Conservation (phyloP, 2,113 vertebrate species). For the Silurus asotus region DNA sequence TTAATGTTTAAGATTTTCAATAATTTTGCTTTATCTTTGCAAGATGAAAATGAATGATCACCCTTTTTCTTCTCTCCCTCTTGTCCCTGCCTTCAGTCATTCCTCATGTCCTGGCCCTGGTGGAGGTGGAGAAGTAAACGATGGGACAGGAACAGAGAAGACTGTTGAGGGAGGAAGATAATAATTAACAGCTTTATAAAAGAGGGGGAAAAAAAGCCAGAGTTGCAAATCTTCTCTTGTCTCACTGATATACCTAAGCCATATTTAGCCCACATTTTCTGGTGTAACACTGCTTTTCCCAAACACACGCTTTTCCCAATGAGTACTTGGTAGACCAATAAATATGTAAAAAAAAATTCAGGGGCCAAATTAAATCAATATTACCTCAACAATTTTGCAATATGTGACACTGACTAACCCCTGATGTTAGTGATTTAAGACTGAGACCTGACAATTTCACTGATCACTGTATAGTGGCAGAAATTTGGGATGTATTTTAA, state of each 20-base stretch:
- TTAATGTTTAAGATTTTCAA: neutral
- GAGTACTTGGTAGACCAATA: neutral
- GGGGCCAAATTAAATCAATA: neutral
- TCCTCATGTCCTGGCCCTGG: conserved; percentile 51
- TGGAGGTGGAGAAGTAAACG: conserved; percentile 57
- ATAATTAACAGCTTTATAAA: conserved; percentile 15
- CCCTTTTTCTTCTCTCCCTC: neutral
- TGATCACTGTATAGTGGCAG: neutral
- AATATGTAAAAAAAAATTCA: conserved; percentile 7
- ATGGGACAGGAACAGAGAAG: conserved; percentile 65
- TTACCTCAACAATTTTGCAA: neutral
- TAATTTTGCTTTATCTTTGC: neutral
- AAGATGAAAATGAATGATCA: neutral
- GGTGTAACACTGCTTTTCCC: conserved; percentile 1
- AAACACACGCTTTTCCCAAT: conserved; percentile 7
- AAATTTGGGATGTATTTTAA: neutral
- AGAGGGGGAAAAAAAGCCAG: conserved; percentile 9
- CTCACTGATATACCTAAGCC: conserved; percentile 24
- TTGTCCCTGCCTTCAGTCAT: conserved; percentile 47
- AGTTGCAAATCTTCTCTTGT: conserved; percentile 20
- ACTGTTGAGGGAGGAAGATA: conserved; percentile 54
- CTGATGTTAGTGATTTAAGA: conserved; percentile 16
- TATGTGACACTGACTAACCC: conserved; percentile 8
- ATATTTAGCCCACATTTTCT: conserved; percentile 31
- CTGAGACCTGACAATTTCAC: conserved; percentile 12